Conservation (phyloP, 2,113 vertebrate genomes). For the Struthidea cinerea region DNA sequence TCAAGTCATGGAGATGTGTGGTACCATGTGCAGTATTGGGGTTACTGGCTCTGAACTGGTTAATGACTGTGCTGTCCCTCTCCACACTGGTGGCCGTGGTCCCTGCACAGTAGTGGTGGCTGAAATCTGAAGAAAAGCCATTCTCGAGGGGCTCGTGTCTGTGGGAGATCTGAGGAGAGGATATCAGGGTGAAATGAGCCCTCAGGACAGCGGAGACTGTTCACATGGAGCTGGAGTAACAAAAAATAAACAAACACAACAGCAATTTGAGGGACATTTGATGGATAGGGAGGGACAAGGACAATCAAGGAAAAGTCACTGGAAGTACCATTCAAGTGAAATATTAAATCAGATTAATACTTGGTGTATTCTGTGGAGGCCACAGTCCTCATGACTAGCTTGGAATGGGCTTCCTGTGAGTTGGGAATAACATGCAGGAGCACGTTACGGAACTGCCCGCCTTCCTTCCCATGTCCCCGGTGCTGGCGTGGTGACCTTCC, state of each 20-base stretch:
- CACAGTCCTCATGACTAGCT: accelerated
- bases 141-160: not conserved
- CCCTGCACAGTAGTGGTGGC: accelerated
- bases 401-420: not conserved
- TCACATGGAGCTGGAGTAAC: not conserved
- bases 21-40: accelerated
- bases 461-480: accelerated
- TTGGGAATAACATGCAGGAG: not conserved
- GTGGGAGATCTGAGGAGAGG: not conserved
- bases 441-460: accelerated
- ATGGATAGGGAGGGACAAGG: not conserved
- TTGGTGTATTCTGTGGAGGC: not conserved
- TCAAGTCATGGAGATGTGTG: not conserved
- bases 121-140: not conserved
- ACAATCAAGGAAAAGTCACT: not conserved
- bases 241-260: not conserved
- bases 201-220: not conserved
- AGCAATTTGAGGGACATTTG: not conserved
- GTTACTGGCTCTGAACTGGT: not conserved
- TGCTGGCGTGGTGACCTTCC: not conserved
- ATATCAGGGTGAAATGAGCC: not conserved
- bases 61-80: not conserved
- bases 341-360: not conserved
- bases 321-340: not conserved
- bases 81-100: accelerated